A percentile compares a stretch with the other conserved stretches of the same genome.
Evolutionary conservation across 2,113 vertebrate species (phyloP).

Genomic region (Mormyrus lacerda): DNA sequence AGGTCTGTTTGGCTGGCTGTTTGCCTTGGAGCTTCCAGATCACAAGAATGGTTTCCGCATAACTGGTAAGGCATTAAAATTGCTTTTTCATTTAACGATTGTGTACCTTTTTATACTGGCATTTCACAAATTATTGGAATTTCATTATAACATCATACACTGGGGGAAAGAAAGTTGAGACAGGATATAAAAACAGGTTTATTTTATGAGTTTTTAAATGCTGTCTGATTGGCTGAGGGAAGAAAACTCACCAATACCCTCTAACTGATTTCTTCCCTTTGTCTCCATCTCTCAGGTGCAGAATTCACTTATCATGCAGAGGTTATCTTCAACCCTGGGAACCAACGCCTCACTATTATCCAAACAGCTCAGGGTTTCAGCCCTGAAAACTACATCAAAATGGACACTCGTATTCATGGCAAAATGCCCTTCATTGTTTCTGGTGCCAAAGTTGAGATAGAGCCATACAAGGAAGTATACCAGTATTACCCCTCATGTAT

Average conservation of each 20-base stretch:
- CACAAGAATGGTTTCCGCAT: conserved; percentile 83
- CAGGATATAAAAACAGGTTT: background rate
- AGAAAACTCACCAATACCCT: background rate
- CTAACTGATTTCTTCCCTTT: background rate
- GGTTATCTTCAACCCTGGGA: conserved; percentile 62
- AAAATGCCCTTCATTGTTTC: conserved; percentile 54
- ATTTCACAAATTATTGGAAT: background rate
- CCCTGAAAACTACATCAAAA: conserved; percentile 58
- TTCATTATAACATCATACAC: background rate
- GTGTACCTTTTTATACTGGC: background rate
- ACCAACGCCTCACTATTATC: conserved; percentile 57
- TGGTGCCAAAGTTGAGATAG: conserved; percentile 49
- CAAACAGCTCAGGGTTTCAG: conserved; percentile 64
- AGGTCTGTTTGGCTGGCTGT: conserved; percentile 89
- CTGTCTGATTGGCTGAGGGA: background rate
- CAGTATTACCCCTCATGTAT: conserved; percentile 64
- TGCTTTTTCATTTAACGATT: background rate
- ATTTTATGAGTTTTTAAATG: background rate
- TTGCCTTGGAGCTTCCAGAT: conserved; percentile 82
- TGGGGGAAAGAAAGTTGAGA: background rate
- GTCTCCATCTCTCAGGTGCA: conserved; percentile 49
- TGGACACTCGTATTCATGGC: conserved; percentile 61
- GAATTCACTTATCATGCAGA: conserved; percentile 61
- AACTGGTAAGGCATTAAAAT: conserved; percentile 60
- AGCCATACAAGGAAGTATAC: conserved; percentile 68